These are phyloP conservation scores for Pseudotriccus pelzelni DNA, from an alignment of 2,797 vertebrate genomes.

Conservation along the genomic window DNA sequence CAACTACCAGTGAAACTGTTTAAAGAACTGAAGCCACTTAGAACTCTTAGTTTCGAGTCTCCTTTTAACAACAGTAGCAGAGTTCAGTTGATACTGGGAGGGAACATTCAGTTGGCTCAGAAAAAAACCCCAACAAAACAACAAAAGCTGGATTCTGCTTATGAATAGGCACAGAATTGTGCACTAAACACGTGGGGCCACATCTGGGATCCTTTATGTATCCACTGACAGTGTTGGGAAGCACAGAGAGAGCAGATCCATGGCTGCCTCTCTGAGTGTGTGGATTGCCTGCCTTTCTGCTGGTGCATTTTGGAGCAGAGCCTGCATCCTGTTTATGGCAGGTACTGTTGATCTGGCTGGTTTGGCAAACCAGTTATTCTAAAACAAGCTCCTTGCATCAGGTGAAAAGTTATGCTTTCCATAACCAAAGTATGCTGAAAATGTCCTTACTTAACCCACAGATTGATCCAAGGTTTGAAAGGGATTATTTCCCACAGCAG, in stretches of 20 bases:
- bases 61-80: background rate
- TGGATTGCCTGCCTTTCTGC: background rate
- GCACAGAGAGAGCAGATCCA: background rate
- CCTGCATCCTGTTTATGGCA: background rate
- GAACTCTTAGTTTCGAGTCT: conserved; percentile 25
- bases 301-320: background rate
- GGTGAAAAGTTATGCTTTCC: background rate
- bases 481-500: background rate
- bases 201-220: background rate
- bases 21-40: background rate
- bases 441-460: background rate
- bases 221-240: background rate
- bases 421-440: background rate
- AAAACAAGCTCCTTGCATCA: background rate
- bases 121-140: background rate
- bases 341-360: background rate
- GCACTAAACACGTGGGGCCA: background rate
- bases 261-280: background rate
- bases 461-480: background rate
- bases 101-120: background rate
- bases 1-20: background rate
- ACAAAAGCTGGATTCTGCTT: background rate
- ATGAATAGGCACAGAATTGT: background rate
- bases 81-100: background rate
- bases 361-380: background rate